Percentiles rank a stretch among this genome's conserved stretches.
These are phyloP conservation scores for Drosophila malerkotliana DNA, from an alignment of 1,140 invertebrate species.

Conservation along the genomic window DNA sequence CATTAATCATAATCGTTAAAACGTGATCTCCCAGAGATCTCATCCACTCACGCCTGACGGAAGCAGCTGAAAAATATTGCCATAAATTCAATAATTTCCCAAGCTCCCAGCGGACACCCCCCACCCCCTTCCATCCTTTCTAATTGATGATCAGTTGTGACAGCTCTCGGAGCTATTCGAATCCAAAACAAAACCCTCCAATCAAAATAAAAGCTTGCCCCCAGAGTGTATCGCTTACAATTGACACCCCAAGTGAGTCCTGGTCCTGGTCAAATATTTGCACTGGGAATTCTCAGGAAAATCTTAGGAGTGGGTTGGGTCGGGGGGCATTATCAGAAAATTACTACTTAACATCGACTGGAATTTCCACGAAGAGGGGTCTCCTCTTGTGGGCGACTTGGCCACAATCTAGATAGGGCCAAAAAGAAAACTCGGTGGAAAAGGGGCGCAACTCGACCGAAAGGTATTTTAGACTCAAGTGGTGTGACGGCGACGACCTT, in stretches of 20 bases:
- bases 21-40: conserved; percentile 49
- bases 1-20: conserved; percentile 74
- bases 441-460: conserved; percentile 61
- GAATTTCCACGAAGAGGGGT: conserved; percentile 67
- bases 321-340: conserved; percentile 72
- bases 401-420: conserved; percentile 67
- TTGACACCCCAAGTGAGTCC: conserved; percentile 15
- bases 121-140: neutral
- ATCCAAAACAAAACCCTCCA: conserved; percentile 17
- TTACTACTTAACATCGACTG: conserved; percentile 78
- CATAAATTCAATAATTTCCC: conserved; percentile 38
- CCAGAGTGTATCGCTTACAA: conserved; percentile 62
- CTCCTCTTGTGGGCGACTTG: neutral
- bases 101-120: conserved; percentile 8
- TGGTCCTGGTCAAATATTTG: conserved; percentile 55
- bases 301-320: conserved; percentile 2
- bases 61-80: conserved; percentile 58
- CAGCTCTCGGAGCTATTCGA: conserved; percentile 40
- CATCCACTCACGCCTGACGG: conserved; percentile 59
- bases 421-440: conserved; percentile 43
- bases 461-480: conserved; percentile 57
- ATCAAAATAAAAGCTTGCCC: conserved; percentile 15
- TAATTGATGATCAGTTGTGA: conserved; percentile 77
- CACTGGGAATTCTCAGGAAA: conserved; percentile 49
- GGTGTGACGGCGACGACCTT: conserved; percentile 75